Base-by-base conservation (phyloP, 2,113 vertebrate genomes). In the Lucifuga dentata region DNA sequence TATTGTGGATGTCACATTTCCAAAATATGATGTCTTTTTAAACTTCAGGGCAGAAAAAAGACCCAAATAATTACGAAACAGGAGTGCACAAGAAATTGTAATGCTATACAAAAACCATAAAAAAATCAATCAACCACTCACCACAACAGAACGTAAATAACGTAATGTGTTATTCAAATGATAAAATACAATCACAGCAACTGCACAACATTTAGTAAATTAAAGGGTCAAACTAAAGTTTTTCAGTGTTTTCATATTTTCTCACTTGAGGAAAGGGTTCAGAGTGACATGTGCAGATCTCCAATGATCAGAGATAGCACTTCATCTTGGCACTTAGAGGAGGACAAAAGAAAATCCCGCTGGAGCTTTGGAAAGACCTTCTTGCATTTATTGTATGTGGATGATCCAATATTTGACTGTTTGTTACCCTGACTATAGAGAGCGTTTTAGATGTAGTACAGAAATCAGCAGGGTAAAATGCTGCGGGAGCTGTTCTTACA, bases 261-360 rank as follows among this genome's bases (percentile, higher is more conserved):
- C 49, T 46, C 41, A 49, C 50, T 66, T n/a, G 5, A 51, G 49
- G 70, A 46, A 40, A 45, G 20, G 19, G 50, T 57, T 41, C 41
- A 74, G 46, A 68, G 62, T 23, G 29, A 71, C 45, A 68, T 38
- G 58, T 45, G 60, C 46, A 50, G 61, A 10, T 74, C 64, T 66
- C 45, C 76, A 39, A 68, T 67, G 53, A 39, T 26, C 24, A 23
- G 19, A 68, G 56, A 60, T 29, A 60, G 35, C 38, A 38, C 45
- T 69, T 39, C 57, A 56, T 50, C 8, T 33, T 36, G 33, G 49
- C 50, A 52, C 66, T 59, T 65, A 61, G 63, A 9, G 24, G 44
- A 40, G 36, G 60, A 60, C 40, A 51, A 63, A 75, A 80, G 53
- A 68, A 59, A 63, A 79, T 70, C 44, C 72, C 57, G 39, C 53